These are phyloP conservation scores for Casuarius casuarius DNA, from an alignment of 2,113 vertebrate species.

Conservation along the genomic window DNA sequence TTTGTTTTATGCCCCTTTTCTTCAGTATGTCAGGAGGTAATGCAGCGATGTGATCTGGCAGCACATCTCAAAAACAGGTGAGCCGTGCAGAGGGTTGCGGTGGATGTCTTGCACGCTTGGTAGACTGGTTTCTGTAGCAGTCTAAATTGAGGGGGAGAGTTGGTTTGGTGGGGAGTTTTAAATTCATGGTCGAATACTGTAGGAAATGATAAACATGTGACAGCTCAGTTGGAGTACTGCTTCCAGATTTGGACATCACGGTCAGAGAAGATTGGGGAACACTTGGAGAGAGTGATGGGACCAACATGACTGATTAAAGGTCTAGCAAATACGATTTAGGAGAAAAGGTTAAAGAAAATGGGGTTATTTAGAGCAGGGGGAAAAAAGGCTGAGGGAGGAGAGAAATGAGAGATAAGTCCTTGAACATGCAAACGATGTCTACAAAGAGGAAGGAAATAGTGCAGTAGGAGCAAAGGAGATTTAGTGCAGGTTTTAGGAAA, in stretches of 20 bases:
- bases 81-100: background rate
- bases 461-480: background rate
- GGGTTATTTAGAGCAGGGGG: background rate
- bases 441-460: background rate
- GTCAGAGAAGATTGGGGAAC: background rate
- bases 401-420: background rate
- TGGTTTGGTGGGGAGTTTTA: background rate
- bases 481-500: background rate
- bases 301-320: fast-evolving
- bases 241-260: background rate
- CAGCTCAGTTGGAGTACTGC: background rate
- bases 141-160: fast-evolving
- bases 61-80: slow-evolving; percentile 98
- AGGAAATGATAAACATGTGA: background rate
- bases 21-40: slow-evolving; percentile 87
- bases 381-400: background rate
- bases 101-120: fast-evolving
- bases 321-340: background rate
- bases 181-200: background rate
- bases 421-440: background rate
- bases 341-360: background rate
- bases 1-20: slow-evolving; percentile 91
- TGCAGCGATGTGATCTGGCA: slow-evolving; percentile 95
- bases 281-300: background rate
- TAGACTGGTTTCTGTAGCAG: background rate